Conservation (phyloP, 2,113 vertebrate genomes). For the Dipodomys merriami region DNA sequence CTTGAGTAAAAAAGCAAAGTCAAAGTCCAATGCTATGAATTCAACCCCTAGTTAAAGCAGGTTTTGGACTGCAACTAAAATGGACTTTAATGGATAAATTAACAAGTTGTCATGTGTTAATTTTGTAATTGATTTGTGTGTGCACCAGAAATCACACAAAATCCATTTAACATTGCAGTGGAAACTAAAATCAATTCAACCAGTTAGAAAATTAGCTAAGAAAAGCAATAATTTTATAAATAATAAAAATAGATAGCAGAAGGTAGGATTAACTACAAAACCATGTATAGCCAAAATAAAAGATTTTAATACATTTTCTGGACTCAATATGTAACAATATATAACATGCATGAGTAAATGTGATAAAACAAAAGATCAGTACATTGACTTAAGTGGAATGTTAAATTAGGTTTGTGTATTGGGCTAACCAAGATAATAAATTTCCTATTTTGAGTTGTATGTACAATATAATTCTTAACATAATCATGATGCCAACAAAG, state of each 20-base stretch:
- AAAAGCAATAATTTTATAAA: neutral
- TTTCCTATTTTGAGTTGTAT: neutral
- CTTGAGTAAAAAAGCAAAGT: too few relatives aligned
- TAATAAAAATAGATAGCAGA: neutral
- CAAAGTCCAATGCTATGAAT: too few relatives aligned
- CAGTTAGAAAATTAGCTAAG: neutral
- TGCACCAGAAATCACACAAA: neutral
- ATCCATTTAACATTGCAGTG: neutral
- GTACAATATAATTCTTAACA: neutral
- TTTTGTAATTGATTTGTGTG: too few relatives aligned
- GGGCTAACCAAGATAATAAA: neutral
- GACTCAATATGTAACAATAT: neutral
- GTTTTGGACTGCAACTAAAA: too few relatives aligned
- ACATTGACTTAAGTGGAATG: neutral
- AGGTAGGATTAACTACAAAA: neutral
- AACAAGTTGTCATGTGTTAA: too few relatives aligned
- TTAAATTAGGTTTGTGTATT: neutral
- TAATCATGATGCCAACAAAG: neutral
- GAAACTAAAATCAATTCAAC: neutral
- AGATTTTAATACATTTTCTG: neutral
- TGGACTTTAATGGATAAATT: too few relatives aligned
- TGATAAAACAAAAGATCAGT: neutral
- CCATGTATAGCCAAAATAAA: neutral
- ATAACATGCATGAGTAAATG: neutral
- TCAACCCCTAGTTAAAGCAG: too few relatives aligned